Evolutionary conservation across 53 echinoderm and acorn worm genomes (phyloP).

Genomic region (Astropecten irregularis): DNA sequence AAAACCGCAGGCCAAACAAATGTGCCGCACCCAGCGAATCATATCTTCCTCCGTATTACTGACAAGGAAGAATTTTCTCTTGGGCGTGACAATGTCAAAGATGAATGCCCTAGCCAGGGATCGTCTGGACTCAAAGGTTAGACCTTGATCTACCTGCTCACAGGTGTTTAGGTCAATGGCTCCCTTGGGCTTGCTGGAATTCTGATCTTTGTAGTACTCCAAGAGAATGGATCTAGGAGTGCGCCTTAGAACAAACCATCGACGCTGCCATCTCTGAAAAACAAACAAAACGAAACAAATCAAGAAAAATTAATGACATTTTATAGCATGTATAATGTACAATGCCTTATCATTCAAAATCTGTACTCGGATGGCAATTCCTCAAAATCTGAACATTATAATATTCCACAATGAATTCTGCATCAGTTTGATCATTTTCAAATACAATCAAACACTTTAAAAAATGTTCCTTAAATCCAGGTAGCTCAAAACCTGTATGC

Average conservation of each 20-base stretch:
- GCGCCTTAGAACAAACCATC: conserved; percentile 86
- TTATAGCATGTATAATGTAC: too few relatives aligned
- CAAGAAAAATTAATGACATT: too few relatives aligned
- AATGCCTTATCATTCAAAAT: too few relatives aligned
- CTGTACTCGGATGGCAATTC: too few relatives aligned
- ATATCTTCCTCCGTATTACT: conserved; percentile 85
- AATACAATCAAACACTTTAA: too few relatives aligned
- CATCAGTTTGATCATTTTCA: too few relatives aligned
- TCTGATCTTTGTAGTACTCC: conserved; percentile 86
- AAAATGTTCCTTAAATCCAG: too few relatives aligned
- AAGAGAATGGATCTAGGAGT: conserved; percentile 51
- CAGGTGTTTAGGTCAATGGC: conserved; percentile 84
- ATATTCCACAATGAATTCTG: neutral
- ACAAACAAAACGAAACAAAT: too few relatives aligned
- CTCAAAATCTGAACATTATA: neutral
- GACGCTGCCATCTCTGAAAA: conserved; percentile 84
- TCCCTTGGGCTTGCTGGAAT: conserved; percentile 71
- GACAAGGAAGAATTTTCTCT: conserved; percentile 93
- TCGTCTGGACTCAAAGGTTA: conserved; percentile 83
- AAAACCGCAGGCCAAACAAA: conserved; percentile 94
- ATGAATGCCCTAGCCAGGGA: conserved; percentile 70
- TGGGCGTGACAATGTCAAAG: conserved; percentile 89
- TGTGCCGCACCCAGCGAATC: conserved; percentile 90
- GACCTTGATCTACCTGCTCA: conserved; percentile 91
- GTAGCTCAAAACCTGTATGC: too few relatives aligned